phyloP scores from a whole-genome alignment of 2,113 vertebrate species.

The Calyptommatus sinebrachiatus region DNA sequence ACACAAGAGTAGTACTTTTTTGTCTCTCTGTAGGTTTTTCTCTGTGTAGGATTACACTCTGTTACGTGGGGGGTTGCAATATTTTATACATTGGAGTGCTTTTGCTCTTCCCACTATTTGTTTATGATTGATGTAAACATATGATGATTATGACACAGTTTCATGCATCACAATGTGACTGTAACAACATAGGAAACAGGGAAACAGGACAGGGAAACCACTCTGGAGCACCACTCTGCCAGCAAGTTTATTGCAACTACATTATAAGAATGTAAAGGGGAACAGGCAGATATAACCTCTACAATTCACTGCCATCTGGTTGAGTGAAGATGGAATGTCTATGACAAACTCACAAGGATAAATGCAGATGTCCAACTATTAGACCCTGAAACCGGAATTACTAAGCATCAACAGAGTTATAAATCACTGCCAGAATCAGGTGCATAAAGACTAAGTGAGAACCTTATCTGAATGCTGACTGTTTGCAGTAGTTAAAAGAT shows the following conservation, averaged over 20 bases:
- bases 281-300: slow-evolving; percentile 8
- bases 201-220: background rate
- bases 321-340: slow-evolving; percentile 18
- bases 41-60: too few relatives aligned
- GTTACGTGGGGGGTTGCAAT: too few relatives aligned
- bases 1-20: too few relatives aligned
- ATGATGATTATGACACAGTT: too few relatives aligned
- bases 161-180: background rate
- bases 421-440: slow-evolving; percentile 47
- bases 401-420: slow-evolving; percentile 54
- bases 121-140: too few relatives aligned
- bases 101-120: too few relatives aligned
- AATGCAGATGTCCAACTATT: slow-evolving; percentile 55
- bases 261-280: background rate
- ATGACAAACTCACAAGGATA: slow-evolving; percentile 40
- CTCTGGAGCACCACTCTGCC: background rate
- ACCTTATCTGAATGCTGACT: slow-evolving; percentile 21
- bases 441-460: slow-evolving; percentile 29
- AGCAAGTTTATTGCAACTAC: background rate
- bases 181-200: background rate
- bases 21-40: too few relatives aligned
- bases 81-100: too few relatives aligned
- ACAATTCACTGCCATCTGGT: slow-evolving; percentile 26
- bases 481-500: background rate
- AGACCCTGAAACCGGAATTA: slow-evolving; percentile 40